Evolutionary conservation across 1,140 invertebrate species (phyloP).

Genomic region (Procambarus clarkii): DNA sequence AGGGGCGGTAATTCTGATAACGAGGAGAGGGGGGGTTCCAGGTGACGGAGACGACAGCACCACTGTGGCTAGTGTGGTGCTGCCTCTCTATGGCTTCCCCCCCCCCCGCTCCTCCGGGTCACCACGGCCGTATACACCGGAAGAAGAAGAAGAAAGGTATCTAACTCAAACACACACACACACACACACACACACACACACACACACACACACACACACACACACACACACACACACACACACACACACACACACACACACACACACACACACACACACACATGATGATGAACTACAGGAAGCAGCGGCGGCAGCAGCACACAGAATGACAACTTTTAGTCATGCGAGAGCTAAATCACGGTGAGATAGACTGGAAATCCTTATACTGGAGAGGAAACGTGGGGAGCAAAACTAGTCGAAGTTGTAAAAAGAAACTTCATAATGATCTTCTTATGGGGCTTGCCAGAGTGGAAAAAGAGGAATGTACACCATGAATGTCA

Average conservation of each 20-base stretch:
- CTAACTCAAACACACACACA: background rate
- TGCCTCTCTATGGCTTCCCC: background rate
- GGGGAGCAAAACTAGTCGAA: too few species aligned
- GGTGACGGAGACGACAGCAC: conserved; percentile 13
- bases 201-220: conserved; percentile 8
- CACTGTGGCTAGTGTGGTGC: background rate
- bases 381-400: too few species aligned
- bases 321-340: background rate
- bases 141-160: too few species aligned
- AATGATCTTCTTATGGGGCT: too few species aligned
- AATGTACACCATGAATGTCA: too few species aligned
- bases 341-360: too few species aligned
- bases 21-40: conserved; percentile 7
- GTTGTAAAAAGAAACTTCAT: too few species aligned
- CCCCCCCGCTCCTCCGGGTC: too few species aligned
- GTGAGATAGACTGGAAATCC: too few species aligned
- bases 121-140: too few species aligned
- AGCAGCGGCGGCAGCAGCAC: background rate
- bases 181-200: conserved; percentile 5
- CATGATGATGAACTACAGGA: too few species aligned
- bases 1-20: conserved; percentile 8
- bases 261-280: conserved; percentile 33
- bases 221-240: conserved; percentile 22
- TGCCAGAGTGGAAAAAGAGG: too few species aligned
- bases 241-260: conserved; percentile 46